Evolutionary conservation across 2,797 vertebrate genomes (phyloP).

Genomic region (Austrolebias charrua): DNA sequence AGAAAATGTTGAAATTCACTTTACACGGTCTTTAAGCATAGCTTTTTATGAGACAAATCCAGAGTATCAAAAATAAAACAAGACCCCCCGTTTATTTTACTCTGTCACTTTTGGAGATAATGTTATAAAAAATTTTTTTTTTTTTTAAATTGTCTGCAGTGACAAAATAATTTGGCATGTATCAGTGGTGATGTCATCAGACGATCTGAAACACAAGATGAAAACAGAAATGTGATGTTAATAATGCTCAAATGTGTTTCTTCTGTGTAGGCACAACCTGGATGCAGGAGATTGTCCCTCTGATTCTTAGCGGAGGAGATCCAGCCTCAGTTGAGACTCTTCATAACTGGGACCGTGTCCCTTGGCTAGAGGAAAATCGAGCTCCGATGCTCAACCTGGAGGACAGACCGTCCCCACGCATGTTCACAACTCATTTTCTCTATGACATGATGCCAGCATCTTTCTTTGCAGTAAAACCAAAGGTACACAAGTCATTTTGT

Average conservation of each 20-base stretch:
- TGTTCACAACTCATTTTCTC: conserved; percentile 68
- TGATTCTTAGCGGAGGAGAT: conserved; percentile 73
- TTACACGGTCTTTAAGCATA: too few relatives aligned
- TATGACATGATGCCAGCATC: conserved; percentile 74
- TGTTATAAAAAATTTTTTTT: too few relatives aligned
- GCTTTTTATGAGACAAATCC: too few relatives aligned
- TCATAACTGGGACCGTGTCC: conserved; percentile 76
- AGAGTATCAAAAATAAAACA: too few relatives aligned
- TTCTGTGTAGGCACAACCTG: conserved; percentile 75
- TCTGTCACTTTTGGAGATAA: too few relatives aligned
- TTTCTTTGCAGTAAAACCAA: conserved; percentile 71
- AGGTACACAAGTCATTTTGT: conserved; percentile 39
- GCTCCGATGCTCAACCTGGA: conserved; percentile 56
- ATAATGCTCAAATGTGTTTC: background rate
- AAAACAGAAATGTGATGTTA: background rate
- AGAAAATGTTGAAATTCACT: too few relatives aligned
- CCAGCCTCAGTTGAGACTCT: conserved; percentile 61
- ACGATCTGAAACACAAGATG: background rate
- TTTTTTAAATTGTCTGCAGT: too few relatives aligned
- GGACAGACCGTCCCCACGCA: conserved; percentile 69
- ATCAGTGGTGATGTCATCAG: too few relatives aligned
- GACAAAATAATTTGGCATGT: too few relatives aligned
- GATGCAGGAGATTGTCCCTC: conserved; percentile 78
- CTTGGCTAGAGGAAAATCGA: conserved; percentile 68
- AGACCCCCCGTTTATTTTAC: too few relatives aligned